phyloP scores from a whole-genome alignment of 2,797 vertebrate genomes.

The Paramormyrops hopkinsi region DNA sequence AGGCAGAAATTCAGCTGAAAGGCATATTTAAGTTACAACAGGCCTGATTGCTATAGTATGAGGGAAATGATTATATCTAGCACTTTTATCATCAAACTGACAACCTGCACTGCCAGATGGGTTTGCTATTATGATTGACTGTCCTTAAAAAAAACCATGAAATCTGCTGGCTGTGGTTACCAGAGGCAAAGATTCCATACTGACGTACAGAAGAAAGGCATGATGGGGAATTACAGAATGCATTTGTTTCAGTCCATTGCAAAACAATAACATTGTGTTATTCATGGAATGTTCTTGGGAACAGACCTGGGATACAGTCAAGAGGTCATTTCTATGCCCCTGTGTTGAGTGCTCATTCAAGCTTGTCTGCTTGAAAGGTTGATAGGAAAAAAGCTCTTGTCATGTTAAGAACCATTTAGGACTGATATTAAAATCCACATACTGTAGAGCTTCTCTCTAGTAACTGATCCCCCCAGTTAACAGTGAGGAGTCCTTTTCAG shows the following conservation, averaged over 20 bases:
- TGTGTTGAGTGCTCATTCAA: not conserved
- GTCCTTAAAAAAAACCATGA: slow-evolving; percentile 18
- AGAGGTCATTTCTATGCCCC: not conserved
- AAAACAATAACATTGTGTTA: not conserved
- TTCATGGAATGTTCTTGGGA: not conserved
- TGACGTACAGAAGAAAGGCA: not conserved
- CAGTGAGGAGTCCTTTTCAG: not conserved
- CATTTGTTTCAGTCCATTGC: not conserved
- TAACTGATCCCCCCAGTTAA: not conserved
- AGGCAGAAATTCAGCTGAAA: not conserved
- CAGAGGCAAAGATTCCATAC: slow-evolving; percentile 19
- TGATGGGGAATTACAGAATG: not conserved
- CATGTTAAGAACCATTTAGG: not conserved
- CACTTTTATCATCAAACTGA: not conserved
- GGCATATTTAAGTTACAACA: not conserved
- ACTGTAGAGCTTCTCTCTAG: not conserved
- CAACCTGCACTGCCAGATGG: slow-evolving; percentile 18
- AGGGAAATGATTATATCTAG: not conserved
- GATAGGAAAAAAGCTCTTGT: not conserved
- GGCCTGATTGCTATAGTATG: not conserved
- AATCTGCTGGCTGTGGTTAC: not conserved
- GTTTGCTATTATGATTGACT: not conserved
- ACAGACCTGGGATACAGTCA: not conserved
- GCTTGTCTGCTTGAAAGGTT: not conserved
- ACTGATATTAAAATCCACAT: not conserved